These are phyloP conservation scores for Adelphocoris suturalis DNA, from an alignment of 2,888 invertebrate genomes.

Conservation along the genomic window DNA sequence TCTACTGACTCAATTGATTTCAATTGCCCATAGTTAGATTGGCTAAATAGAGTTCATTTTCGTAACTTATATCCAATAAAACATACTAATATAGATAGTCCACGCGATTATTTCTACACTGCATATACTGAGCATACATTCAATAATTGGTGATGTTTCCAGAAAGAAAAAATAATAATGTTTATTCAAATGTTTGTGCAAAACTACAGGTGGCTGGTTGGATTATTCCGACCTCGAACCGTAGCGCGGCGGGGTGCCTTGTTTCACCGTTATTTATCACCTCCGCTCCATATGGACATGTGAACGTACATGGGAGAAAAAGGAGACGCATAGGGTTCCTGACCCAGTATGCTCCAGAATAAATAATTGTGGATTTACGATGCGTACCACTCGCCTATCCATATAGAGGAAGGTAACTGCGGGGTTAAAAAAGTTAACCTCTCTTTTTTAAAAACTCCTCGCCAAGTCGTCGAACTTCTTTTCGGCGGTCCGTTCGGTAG, in stretches of 20 bases:
- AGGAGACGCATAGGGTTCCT: neutral
- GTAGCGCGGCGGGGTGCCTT: neutral
- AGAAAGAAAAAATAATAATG: too few relatives aligned
- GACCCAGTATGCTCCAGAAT: neutral
- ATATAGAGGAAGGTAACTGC: neutral
- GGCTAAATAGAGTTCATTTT: too few relatives aligned
- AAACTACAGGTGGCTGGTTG: conserved; percentile 8
- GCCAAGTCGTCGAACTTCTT: conserved; percentile 4
- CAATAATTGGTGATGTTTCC: too few relatives aligned
- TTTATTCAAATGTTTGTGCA: neutral
- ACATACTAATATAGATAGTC: too few relatives aligned
- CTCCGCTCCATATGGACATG: neutral
- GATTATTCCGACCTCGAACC: neutral
- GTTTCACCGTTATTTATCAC: neutral
- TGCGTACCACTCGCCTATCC: neutral
- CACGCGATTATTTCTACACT: too few relatives aligned
- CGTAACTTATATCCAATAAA: too few relatives aligned
- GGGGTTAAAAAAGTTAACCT: neutral
- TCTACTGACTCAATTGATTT: too few relatives aligned
- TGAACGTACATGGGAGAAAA: neutral
- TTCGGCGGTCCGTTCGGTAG: conserved; percentile 10
- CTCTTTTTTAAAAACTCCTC: neutral
- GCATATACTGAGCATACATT: too few relatives aligned
- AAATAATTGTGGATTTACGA: conserved; percentile 2
- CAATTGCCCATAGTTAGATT: too few relatives aligned